Evolutionary conservation across 92 coral and sea anemone genomes (phyloP), one percentile per base, ranked within the genome.

Genomic region (Epizoanthus illoricatus): DNA sequence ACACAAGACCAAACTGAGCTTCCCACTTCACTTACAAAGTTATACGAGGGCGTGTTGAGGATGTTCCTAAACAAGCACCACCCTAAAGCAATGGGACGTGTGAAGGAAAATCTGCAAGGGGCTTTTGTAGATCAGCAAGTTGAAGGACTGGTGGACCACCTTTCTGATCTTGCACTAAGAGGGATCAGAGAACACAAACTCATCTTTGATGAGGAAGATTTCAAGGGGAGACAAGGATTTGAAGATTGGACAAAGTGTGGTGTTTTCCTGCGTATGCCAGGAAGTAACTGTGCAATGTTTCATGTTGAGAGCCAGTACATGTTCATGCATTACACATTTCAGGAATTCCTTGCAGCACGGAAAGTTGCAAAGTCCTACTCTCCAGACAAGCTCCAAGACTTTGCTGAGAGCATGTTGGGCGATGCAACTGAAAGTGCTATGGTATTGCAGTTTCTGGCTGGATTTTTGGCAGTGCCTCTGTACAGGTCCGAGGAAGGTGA

Each of bases 391-490:
- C 61, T 78, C 8, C 59, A 23, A 45, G 82, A 64, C 18, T 61
- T 78, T 63, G 28, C 61, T 4, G 82, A 78, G 70, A 78, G 33
- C 18, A 78, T 78, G 82, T 21, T 21, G 17, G 67, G 82, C 5
- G 82, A 63, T 78, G 82, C 61, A 18, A 78, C 82, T 7, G 82
- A 78, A 63, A 78, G 82, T 64, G 65, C 82, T 19, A 78, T 78
- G 82, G 67, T 78, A 7, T 45, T 78, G 58, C 82, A 78, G 71
- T 78, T 78, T 78, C 82, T 78, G 19, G 71, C 82, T 19, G 82
- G 82, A 42, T 39, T 78, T 42, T 60, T 78, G 24, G 72, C 82
- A n/a, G 82, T 78, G 67, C 82, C 82, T 45, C 41, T 78, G 71
- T 78, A 64, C 61, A 78, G 82, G 23, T 21, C 40, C 11, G 82